Evolutionary conservation across 2,113 vertebrate species (phyloP), one percentile per base, ranked within the genome.

Genomic region (Bagarius yarrelli): DNA sequence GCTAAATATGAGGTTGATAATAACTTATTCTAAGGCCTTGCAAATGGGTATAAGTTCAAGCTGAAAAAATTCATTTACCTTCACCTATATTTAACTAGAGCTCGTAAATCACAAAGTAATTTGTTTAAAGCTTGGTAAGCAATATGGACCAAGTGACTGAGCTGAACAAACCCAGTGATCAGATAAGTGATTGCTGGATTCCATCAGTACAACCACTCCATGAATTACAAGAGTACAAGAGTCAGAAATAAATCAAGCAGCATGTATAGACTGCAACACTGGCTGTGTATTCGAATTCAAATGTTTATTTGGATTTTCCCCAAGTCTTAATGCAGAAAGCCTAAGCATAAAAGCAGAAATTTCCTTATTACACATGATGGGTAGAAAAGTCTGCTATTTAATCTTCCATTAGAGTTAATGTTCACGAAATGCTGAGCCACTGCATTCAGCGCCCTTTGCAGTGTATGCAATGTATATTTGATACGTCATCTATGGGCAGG

Each of bases 201-300:
- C 70, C 70, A 85, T 78, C 47, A 78, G 83, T 60, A 30, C 63
- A 61, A 44, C 15, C 55, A 77, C 78, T 55, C 57, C 30, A 50
- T 76, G 85, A 75, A 82, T 84, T 82, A 86, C 80, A 86, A 32
- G 78, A 74, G 77, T 82, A 86, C 80, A 86, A 32, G 78, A 74
- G 77, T 63, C 83, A 59, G 83, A 84, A 83, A 88, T 90, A 89
- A 90, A 92, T 89, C 89, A 88, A 73, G 78, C 40, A 77, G 75
- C 79, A 88, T 88, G 85, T 88, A 84, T 70, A 87, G 87, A 82
- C 83, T 87, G 84, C 88, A 86, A 90, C 76, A 89, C 86, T 89
- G 79, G 86, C 86, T 85, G 81, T 81, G 82, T 84, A 88, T 86
- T 78, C 86, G 89, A 88, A 93, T 94, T 91, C 92, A 92, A 91